phyloP scores from a whole-genome alignment of 2,113 vertebrate genomes.

The Carassius auratus region DNA sequence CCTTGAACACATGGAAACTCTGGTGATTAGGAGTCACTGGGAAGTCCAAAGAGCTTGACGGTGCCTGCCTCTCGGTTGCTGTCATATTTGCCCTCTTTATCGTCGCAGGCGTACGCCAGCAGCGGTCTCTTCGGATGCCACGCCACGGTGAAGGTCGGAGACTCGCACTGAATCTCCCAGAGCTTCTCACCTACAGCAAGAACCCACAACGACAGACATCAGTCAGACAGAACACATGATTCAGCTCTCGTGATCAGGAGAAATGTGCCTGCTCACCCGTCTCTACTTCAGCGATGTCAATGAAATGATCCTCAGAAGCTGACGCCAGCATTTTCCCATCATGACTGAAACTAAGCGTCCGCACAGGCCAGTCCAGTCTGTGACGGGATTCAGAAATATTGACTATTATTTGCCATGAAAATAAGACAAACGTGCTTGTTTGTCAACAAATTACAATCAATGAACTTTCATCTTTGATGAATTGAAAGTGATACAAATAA shows the following conservation, averaged over 20 bases:
- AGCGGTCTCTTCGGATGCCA: constrained; percentile 97
- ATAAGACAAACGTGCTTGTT: too few relatives aligned
- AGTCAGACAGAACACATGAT: background rate
- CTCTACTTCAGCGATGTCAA: constrained; percentile 96
- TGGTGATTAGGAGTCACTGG: constrained; percentile 87
- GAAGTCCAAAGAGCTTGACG: constrained; percentile 97
- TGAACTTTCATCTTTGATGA: background rate
- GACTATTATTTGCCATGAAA: background rate
- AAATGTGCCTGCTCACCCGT: constrained; percentile 79
- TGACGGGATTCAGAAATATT: background rate
- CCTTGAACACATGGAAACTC: background rate
- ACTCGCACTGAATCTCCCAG: constrained; percentile 99
- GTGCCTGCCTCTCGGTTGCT: constrained; percentile 95
- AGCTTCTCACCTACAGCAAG: constrained; percentile 88
- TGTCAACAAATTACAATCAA: background rate
- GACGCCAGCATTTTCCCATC: constrained; percentile 98
- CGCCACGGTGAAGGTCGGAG: constrained; percentile 96
- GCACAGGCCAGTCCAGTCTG: constrained; percentile 96
- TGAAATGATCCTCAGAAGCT: constrained; percentile 96
- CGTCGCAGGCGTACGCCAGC: constrained; percentile 94
- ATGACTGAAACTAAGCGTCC: constrained; percentile 95
- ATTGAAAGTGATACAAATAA: background rate
- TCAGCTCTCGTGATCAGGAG: background rate
- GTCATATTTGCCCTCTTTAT: constrained; percentile 98
- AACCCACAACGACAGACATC: background rate